Conservation (phyloP, 2,888 invertebrate species). For the Orthosia cruda region DNA sequence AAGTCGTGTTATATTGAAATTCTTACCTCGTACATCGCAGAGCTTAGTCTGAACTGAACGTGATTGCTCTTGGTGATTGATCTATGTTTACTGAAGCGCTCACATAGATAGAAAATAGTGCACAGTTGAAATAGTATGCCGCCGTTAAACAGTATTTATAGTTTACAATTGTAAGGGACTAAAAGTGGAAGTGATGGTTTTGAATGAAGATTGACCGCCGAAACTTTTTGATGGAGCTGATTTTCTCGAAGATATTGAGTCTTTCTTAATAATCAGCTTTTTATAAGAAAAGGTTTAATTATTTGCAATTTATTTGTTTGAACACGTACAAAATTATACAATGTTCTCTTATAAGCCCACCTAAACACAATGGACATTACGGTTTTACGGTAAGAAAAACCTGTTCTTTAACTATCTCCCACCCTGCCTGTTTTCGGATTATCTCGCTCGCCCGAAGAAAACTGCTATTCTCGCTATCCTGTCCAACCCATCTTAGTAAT, state of each 20-base stretch:
- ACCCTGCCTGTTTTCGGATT: neutral
- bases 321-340: too few relatives aligned
- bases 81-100: constrained; percentile 59
- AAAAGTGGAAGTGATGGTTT: neutral
- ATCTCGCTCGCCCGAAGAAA: constrained; percentile 8
- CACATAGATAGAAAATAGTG: constrained; percentile 51
- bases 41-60: constrained; percentile 46
- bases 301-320: too few relatives aligned
- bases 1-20: constrained; percentile 58
- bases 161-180: constrained; percentile 20
- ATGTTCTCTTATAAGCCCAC: too few relatives aligned
- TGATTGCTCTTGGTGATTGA: constrained; percentile 65
- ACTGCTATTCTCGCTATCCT: constrained; percentile 17
- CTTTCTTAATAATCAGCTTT: neutral
- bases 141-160: constrained; percentile 44
- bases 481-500: constrained; percentile 34
- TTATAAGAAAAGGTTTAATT: too few relatives aligned
- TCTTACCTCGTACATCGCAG: constrained; percentile 33
- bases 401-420: neutral
- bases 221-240: neutral
- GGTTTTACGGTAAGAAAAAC: too few relatives aligned
- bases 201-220: constrained; percentile 2
- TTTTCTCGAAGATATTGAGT: neutral
- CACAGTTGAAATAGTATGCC: constrained; percentile 18
- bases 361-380: too few relatives aligned